Base-by-base conservation (phyloP, 2,888 invertebrate species). In the Pristionchus exspectatus region DNA sequence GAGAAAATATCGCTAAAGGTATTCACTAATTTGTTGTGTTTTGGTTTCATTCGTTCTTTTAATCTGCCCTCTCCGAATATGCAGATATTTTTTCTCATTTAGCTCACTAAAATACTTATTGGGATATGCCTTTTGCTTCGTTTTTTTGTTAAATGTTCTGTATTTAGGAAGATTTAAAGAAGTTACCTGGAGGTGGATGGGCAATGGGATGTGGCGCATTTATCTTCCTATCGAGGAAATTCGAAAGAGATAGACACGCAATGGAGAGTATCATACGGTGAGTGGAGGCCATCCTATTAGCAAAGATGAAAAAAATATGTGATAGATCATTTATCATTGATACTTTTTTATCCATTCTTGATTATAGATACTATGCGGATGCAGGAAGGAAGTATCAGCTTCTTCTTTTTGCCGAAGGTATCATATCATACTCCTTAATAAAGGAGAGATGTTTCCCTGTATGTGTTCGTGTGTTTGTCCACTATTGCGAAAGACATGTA, bases 131-230 rank as follows among this genome's bases (percentile, higher is more conserved):
- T 50, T 50, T 50, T 9, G 12, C 59, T 59, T 59, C 59, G 18
- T 21, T 21, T 59, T 24, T 59, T 59, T 24, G 59, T 59, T 59
- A 9, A 50, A 50, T 69, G 69, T 30, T 10, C 5, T 21, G n/a
- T 24, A 50, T 85, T 69, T 2, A 88, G 88, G 88, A n/a, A 27
- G 88, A 88, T 74, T 88, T 94, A 63, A 94, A 94, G 90, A 91
- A 91, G 27, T 91, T 92, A 44, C 93, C 92, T 30, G 94, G 94
- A 93, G 30, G 92, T 95, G 96, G 96, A 9, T 96, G 96, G 96
- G 97, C 97, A 93, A 98, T 98, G 97, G 97, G 98, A 95, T 96
- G 97, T 94, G 97, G 97, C 91, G 97, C 97, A 93, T 98, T 97
- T 95, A 96, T 98, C 88, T 98, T 97, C 95, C 97, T 98, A 93